A percentile compares a stretch with the other conserved stretches of the same genome.
Evolutionary conservation across 1,140 invertebrate genomes (phyloP).

Genomic region (Drosophila nebulosa): DNA sequence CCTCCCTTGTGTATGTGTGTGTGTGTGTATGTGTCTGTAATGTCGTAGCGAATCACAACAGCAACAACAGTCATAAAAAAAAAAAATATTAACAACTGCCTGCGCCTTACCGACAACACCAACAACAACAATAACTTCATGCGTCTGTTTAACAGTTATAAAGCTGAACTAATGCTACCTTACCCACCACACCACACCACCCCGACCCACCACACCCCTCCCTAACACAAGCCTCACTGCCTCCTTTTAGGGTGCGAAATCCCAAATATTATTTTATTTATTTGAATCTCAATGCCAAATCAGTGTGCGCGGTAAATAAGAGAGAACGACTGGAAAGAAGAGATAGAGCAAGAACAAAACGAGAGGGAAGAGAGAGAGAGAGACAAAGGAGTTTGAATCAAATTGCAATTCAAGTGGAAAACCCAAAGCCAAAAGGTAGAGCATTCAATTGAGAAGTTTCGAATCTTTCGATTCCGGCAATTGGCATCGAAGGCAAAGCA

Average conservation of each 20-base stretch:
- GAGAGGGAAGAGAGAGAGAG: neutral
- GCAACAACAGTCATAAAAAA: slow-evolving; percentile 75
- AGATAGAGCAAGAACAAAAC: neutral
- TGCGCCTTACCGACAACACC: slow-evolving; percentile 51
- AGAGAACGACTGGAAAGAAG: too few relatives aligned
- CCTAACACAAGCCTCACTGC: slow-evolving; percentile 15
- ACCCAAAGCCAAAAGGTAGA: slow-evolving; percentile 52
- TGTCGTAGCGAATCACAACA: slow-evolving; percentile 79
- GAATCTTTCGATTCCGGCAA: slow-evolving; percentile 1
- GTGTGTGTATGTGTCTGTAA: slow-evolving; percentile 27
- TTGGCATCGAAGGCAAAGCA: neutral
- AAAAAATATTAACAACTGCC: slow-evolving; percentile 66
- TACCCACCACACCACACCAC: neutral
- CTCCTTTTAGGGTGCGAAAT: slow-evolving; percentile 73
- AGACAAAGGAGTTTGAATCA: slow-evolving; percentile 25
- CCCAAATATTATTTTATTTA: slow-evolving; percentile 80
- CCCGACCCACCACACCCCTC: slow-evolving; percentile 2
- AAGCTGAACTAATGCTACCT: slow-evolving; percentile 64
- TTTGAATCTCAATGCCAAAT: slow-evolving; percentile 64
- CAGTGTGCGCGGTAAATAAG: neutral
- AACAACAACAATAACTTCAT: slow-evolving; percentile 71
- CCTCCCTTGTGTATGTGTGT: neutral
- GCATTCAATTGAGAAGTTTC: slow-evolving; percentile 4
- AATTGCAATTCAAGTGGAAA: slow-evolving; percentile 57
- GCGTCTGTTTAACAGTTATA: slow-evolving; percentile 64